phyloP scores from a whole-genome alignment of 2,797 vertebrate species.

The Cygnus olor region DNA sequence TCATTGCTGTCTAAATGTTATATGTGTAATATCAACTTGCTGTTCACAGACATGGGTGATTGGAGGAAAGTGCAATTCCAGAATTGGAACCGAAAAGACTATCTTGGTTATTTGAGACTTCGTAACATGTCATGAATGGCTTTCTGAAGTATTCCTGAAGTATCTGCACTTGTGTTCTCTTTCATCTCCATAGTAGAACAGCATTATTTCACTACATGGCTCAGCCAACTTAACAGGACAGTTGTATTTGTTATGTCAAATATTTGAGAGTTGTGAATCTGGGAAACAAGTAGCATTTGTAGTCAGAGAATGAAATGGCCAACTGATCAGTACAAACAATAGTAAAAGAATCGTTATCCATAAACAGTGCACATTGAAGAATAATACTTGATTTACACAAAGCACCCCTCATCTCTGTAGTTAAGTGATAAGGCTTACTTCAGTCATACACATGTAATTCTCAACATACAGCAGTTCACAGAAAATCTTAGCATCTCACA shows the following conservation, averaged over 20 bases:
- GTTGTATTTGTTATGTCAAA: not conserved
- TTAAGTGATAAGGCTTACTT: not conserved
- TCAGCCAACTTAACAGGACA: not conserved
- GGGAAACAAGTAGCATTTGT: not conserved
- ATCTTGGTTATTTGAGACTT: not conserved
- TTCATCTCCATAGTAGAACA: not conserved
- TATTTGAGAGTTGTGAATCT: not conserved
- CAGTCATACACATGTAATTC: not conserved
- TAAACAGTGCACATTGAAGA: not conserved
- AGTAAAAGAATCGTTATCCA: not conserved
- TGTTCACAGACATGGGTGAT: not conserved
- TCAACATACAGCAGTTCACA: not conserved
- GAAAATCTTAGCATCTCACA: not conserved
- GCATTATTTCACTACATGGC: not conserved
- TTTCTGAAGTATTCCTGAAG: not conserved
- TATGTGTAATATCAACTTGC: not conserved
- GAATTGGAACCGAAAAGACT: not conserved
- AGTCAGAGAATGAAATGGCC: not conserved
- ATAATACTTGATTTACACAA: not conserved
- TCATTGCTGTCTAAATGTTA: not conserved
- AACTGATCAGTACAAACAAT: not conserved
- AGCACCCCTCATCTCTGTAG: not conserved
- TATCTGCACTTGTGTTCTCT: not conserved
- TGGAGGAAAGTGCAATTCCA: not conserved
- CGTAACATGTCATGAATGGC: not conserved